Percentiles rank a stretch among this genome's conserved stretches.
These are phyloP conservation scores for Zaprionus ghesquierei DNA, from an alignment of 1,140 invertebrate genomes.

Conservation along the genomic window DNA sequence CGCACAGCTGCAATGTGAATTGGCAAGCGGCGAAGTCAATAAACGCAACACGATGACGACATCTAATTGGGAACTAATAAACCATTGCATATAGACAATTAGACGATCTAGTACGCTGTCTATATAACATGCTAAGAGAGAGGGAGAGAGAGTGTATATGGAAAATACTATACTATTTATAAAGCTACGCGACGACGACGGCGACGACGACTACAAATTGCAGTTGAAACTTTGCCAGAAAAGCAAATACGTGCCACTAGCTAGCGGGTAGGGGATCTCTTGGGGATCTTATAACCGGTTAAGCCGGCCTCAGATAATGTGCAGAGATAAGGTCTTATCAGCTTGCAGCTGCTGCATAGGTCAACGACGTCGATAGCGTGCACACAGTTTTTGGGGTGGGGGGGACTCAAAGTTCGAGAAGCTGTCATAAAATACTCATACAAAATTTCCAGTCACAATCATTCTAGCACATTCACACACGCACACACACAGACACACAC, in stretches of 20 bases:
- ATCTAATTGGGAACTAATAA: constrained; percentile 44
- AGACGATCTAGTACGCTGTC: too few species aligned
- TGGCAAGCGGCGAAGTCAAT: constrained; percentile 40
- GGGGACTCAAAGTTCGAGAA: constrained; percentile 32
- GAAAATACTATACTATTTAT: constrained; percentile 57
- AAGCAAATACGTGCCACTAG: constrained; percentile 39
- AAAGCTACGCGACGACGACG: constrained; percentile 39
- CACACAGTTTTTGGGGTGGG: not conserved
- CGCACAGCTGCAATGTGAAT: not conserved
- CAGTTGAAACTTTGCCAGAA: constrained; percentile 62
- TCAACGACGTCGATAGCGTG: constrained; percentile 48
- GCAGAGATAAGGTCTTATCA: constrained; percentile 40
- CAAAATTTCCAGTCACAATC: constrained; percentile 26
- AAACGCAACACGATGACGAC: constrained; percentile 49
- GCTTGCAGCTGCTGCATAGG: constrained; percentile 42
- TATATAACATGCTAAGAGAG: not conserved
- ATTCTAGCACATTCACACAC: not conserved
- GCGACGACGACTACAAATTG: constrained; percentile 61
- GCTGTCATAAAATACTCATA: constrained; percentile 33
- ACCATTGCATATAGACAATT: not conserved
- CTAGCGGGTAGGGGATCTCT: not conserved
- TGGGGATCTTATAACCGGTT: constrained; percentile 40
- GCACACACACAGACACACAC: constrained; percentile 22
- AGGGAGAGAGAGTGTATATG: constrained; percentile 4
- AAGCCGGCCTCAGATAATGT: constrained; percentile 43